Percentiles rank a stretch among this genome's conserved stretches.
Conservation (phyloP, 2,888 invertebrate genomes). For the Drosophila affinis region DNA sequence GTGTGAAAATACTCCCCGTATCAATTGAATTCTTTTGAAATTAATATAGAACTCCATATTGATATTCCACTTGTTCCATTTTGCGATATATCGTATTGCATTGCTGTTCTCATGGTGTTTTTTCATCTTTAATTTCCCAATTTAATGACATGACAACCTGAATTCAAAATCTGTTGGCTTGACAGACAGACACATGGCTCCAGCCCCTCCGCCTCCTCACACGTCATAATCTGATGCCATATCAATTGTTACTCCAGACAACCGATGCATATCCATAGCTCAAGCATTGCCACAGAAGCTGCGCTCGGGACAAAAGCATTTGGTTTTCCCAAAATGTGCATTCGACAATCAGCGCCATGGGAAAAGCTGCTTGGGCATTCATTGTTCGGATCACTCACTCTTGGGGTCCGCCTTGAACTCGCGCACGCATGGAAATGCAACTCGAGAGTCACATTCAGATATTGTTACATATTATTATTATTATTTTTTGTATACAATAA, state of each 20-base stretch:
- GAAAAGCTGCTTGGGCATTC: conserved; percentile 41
- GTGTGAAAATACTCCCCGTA: too few species aligned
- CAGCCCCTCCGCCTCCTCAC: not conserved
- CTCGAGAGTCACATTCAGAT: conserved; percentile 17
- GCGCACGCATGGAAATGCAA: conserved; percentile 33
- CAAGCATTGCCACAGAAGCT: conserved; percentile 39
- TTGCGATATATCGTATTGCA: not conserved
- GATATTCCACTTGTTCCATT: not conserved
- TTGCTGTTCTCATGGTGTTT: not conserved
- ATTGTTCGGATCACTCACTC: conserved; percentile 20
- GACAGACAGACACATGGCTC: conserved; percentile 15
- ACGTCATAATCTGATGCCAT: conserved; percentile 33
- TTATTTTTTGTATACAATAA: conserved; percentile 63
- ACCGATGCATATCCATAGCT: conserved; percentile 33
- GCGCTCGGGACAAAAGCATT: conserved; percentile 23
- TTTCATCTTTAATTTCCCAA: conserved; percentile 14
- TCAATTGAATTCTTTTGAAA: too few species aligned
- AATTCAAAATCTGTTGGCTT: conserved; percentile 24
- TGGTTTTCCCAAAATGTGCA: conserved; percentile 23
- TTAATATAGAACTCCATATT: not conserved
- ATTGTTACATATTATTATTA: not conserved
- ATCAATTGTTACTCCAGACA: conserved; percentile 38
- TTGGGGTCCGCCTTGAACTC: conserved; percentile 59
- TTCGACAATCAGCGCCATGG: conserved; percentile 32
- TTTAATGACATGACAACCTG: conserved; percentile 17